Percentiles rank a stretch among this genome's conserved stretches.
Conservation (phyloP, 2,113 vertebrate species). For the Psettodes erumei region DNA sequence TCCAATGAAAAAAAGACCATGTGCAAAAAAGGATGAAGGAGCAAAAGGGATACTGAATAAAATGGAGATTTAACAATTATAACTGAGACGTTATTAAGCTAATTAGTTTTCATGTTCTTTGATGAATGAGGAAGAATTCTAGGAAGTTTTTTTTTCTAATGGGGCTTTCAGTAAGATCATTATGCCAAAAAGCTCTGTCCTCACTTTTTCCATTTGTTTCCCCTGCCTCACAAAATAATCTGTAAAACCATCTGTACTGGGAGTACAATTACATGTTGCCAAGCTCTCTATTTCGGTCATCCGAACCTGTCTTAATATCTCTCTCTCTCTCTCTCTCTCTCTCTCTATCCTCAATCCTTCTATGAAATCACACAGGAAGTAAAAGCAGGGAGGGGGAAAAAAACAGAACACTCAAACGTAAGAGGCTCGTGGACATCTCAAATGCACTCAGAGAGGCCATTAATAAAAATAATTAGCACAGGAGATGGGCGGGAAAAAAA, state of each 20-base stretch:
- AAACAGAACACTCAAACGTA: conserved; percentile 68
- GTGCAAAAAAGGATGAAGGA: conserved; percentile 4
- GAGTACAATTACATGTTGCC: conserved; percentile 66
- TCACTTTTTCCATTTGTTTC: conserved; percentile 55
- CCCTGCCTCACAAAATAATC: conserved; percentile 60
- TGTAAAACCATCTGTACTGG: conserved; percentile 58
- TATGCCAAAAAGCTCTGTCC: conserved; percentile 48
- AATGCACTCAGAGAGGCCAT: conserved; percentile 79
- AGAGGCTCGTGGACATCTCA: conserved; percentile 78
- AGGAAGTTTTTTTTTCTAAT: conserved; percentile 49
- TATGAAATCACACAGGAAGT: conserved; percentile 67
- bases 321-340: conserved; percentile 46
- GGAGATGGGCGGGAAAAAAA: conserved; percentile 68
- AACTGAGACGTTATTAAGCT: conserved; percentile 38
- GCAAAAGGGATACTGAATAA: background rate
- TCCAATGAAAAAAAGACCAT: background rate
- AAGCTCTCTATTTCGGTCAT: conserved; percentile 56
- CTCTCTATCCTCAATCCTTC: conserved; percentile 48
- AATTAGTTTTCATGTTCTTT: conserved; percentile 53
- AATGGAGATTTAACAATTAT: conserved; percentile 7
- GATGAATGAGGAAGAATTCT: conserved; percentile 34
- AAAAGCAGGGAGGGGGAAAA: conserved; percentile 48
- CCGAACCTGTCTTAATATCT: conserved; percentile 56
- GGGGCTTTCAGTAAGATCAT: conserved; percentile 69
- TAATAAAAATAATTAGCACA: conserved; percentile 82